Percentiles rank a stretch among this genome's conserved stretches.
These are phyloP conservation scores for Bombus soroeensis DNA, from an alignment of 1,140 invertebrate species.

Conservation along the genomic window DNA sequence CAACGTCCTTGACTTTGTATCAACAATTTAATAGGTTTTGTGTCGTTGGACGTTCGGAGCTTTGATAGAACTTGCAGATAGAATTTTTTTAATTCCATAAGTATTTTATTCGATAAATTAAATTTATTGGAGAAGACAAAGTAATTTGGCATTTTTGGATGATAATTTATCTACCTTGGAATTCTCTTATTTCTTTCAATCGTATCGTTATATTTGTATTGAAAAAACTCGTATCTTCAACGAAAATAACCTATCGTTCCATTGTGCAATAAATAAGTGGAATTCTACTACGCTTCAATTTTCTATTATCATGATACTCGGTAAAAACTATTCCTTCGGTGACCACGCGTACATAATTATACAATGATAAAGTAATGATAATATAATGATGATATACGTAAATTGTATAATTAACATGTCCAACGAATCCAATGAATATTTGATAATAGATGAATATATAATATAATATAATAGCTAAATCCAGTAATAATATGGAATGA, in stretches of 20 bases:
- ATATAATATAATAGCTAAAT: background rate
- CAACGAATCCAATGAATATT: too few relatives aligned
- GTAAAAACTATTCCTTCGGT: too few relatives aligned
- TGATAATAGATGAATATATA: too few relatives aligned
- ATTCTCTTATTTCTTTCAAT: background rate
- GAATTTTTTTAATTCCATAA: background rate
- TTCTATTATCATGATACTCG: too few relatives aligned
- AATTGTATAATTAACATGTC: too few relatives aligned
- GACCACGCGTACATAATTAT: too few relatives aligned
- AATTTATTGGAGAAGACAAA: background rate
- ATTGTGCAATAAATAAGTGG: too few relatives aligned
- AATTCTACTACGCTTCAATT: too few relatives aligned
- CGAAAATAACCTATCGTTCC: too few relatives aligned
- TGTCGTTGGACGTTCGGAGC: too few relatives aligned
- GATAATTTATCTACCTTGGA: background rate
- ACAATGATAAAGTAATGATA: too few relatives aligned
- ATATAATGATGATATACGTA: too few relatives aligned
- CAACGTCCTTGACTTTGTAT: background rate
- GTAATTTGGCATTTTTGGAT: background rate
- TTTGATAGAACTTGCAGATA: background rate
- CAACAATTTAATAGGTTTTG: background rate
- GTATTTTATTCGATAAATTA: background rate
- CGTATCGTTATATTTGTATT: background rate
- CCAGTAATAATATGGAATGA: background rate
- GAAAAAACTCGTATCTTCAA: background rate